A percentile compares a stretch with the other conserved stretches of the same genome.
phyloP scores from a whole-genome alignment of 2,113 vertebrate species.

The Strix uralensis region DNA sequence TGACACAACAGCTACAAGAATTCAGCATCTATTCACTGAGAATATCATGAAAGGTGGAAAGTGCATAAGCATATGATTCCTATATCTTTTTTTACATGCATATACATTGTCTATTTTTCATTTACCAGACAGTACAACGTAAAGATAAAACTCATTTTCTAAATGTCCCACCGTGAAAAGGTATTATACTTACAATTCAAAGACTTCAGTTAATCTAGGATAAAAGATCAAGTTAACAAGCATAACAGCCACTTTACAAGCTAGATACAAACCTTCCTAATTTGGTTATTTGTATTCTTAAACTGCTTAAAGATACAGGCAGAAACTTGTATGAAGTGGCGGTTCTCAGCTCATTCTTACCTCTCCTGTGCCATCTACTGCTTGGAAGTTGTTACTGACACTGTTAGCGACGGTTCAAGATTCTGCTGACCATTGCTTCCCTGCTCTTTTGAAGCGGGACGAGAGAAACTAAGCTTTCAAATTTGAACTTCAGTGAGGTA shows the following conservation, averaged over 20 bases:
- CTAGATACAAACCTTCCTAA: slow-evolving; percentile 31
- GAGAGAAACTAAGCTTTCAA: background rate
- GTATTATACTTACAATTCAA: slow-evolving; percentile 15
- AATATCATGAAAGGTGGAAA: background rate
- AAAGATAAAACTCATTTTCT: slow-evolving; percentile 10
- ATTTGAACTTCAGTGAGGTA: background rate
- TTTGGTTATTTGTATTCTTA: slow-evolving; percentile 36
- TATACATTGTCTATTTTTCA: background rate
- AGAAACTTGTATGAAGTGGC: background rate
- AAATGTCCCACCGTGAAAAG: background rate
- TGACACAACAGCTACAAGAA: slow-evolving; percentile 18
- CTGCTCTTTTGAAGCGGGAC: background rate
- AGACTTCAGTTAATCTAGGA: slow-evolving; percentile 19
- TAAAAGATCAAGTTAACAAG: slow-evolving; percentile 48
- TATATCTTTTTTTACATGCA: background rate
- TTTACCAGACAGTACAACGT: fast-evolving
- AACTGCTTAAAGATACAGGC: slow-evolving; percentile 51
- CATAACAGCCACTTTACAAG: slow-evolving; percentile 17
- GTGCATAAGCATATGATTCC: background rate
- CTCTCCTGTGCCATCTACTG: slow-evolving; percentile 77
- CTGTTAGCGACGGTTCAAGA: background rate
- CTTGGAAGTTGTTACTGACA: slow-evolving; percentile 26
- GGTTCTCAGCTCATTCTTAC: slow-evolving; percentile 16
- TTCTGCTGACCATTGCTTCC: background rate
- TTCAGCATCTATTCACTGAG: background rate